Base-by-base conservation (phyloP, 2,797 vertebrate genomes). In the Hemibagrus guttatus region DNA sequence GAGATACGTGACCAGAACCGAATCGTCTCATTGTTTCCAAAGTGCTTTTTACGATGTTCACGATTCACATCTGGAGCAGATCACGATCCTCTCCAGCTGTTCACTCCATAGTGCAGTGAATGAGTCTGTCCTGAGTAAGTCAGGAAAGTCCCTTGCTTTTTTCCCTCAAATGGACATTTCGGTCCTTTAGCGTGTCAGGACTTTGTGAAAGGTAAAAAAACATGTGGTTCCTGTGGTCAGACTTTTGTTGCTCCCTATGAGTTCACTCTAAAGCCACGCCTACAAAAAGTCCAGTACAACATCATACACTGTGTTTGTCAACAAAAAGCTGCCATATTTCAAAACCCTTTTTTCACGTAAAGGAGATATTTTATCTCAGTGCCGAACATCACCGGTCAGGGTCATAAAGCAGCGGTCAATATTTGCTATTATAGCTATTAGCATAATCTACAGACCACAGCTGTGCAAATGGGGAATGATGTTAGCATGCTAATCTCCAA, bases 1-100 rank as follows among this genome's bases (percentile, higher is more conserved):
- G 46, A 49, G 46, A 49, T 49, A 49, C 4, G 8, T 66, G 80
- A 52, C 61, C 80, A 82, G 80, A 82, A 39, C 19, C 23, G 9
- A 63, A 63, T 63, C 54, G 26, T 61, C 78, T 42, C 58, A 61
- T 81, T 31, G 39, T 82, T 66, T 82, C 80, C 42, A 3, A 49
- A 52, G 26, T 13, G 26, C 9, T 52, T 66, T 66, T 63, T 63
- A 52, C 26, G 26, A 66, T 13, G 17, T 39, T 16, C 17, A 64
- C 6, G 26, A 31, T 66, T 82, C 80, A 82, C 80, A 82, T 82
- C 80, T 82, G 61, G 80, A 82, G 80, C 61, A 82, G 17, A 21
- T 82, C 42, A 66, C 61, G 4, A 66, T 64, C 42, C 64, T 46
- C 26, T 81, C 80, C 80, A 81, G 61, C 61, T 81, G 80, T 81